Base-by-base conservation (phyloP, 1,140 invertebrate species). In the Cataglyphis hispanica region DNA sequence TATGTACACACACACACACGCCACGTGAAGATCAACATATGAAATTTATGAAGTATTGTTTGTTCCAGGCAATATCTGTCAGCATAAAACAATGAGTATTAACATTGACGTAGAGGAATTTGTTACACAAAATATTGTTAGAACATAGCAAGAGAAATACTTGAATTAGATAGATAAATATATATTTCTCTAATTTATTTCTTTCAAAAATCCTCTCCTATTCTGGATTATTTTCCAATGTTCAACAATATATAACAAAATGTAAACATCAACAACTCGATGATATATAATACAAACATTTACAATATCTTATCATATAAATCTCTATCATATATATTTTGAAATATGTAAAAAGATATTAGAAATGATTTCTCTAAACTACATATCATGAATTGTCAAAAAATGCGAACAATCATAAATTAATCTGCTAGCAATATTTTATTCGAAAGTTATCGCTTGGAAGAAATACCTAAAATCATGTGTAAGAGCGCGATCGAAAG, bases 1-100 rank as follows among this genome's bases (percentile, higher is more conserved):
- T n/a, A 31, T 74, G 31, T 31, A 56, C 11, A 13, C 25, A 46
- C 6, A 31, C 58, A 50, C 50, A 56, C 11, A 13, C 25, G 27
- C 6, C 22, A 46, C 10, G 13, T 34, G 7, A 56, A 56, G 70
- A 74, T 74, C 58, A 58, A 5, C 46, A 72, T 53, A 74, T 27
- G 58, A 74, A 74, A 27, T 74, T 74, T 34, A n/a, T 74, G n/a
- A 74, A 56, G 58, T 74, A 56, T 53, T 72, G 50, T 53, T 56
- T 37, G 50, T 50, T 53, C 50, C 11, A 34, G 19, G 27, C 31
- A 72, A 56, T 72, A 72, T 72, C n/a, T 22, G 31, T 56, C 53
- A 25, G 27, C 25, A 56, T 34, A 10, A 22, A 37, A 56, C 50
- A 37, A 56, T 31, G 19, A 56, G 10, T 72, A 53, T 70, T 70